Conservation (phyloP, 2,888 invertebrate species). For the Andrena hattorfiana region DNA sequence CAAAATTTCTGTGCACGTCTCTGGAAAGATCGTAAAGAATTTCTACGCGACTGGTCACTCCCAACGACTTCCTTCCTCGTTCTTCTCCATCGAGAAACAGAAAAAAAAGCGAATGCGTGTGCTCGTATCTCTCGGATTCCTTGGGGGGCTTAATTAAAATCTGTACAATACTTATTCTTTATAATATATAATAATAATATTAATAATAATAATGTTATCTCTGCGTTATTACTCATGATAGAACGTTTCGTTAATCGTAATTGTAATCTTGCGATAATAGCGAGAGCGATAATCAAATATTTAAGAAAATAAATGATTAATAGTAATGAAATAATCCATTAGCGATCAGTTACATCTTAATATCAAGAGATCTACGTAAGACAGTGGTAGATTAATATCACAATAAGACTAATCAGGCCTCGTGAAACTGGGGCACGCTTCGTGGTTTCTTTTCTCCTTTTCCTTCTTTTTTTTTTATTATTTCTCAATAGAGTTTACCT, state of each 20-base stretch:
- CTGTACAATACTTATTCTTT: slow-evolving; percentile 66
- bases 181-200: slow-evolving; percentile 46
- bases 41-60: neutral
- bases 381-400: slow-evolving; percentile 85
- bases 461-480: neutral
- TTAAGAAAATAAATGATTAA: slow-evolving; percentile 76
- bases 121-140: slow-evolving; percentile 45
- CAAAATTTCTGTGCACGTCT: neutral
- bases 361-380: slow-evolving; percentile 85
- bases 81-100: neutral
- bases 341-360: slow-evolving; percentile 81
- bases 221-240: slow-evolving; percentile 58
- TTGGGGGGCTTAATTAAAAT: slow-evolving; percentile 59
- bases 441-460: slow-evolving; percentile 31
- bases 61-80: no score
- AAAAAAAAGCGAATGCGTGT: slow-evolving; percentile 52
- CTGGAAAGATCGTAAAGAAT: neutral
- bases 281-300: slow-evolving; percentile 64
- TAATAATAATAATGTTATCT: slow-evolving; percentile 62
- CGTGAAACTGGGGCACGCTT: slow-evolving; percentile 78
- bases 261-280: slow-evolving; percentile 65
- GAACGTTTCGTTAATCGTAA: slow-evolving; percentile 61
- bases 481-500: neutral
- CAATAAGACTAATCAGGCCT: slow-evolving; percentile 85
- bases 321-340: slow-evolving; percentile 76